A percentile compares a stretch with the other conserved stretches of the same genome.
Evolutionary conservation across 2,888 invertebrate species (phyloP).

Genomic region (Mythimna vitellina): DNA sequence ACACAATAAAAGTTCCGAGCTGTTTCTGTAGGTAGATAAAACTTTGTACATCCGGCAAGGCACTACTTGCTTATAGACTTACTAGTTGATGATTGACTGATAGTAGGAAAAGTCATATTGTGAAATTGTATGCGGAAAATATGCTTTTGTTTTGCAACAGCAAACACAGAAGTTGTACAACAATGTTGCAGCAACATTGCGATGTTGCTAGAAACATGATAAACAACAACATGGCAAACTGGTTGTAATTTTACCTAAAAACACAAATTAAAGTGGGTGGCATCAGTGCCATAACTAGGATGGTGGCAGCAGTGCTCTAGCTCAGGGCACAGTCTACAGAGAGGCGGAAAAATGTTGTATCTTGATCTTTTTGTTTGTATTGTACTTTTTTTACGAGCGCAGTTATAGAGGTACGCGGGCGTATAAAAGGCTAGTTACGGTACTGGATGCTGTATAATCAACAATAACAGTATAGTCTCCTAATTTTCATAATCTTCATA

Average conservation of each 20-base stretch:
- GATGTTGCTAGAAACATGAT: background rate
- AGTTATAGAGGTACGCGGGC: too few species aligned
- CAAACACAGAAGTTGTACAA: background rate
- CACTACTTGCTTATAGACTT: background rate
- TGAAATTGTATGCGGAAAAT: background rate
- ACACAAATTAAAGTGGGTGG: background rate
- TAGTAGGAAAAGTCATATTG: slow-evolving; percentile 21
- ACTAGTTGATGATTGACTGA: slow-evolving; percentile 17
- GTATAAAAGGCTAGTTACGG: too few species aligned
- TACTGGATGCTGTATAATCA: too few species aligned
- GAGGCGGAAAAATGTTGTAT: too few species aligned
- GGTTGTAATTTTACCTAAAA: background rate
- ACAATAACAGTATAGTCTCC: too few species aligned
- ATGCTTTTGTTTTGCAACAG: background rate
- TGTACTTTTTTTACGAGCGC: too few species aligned
- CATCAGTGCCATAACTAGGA: too few species aligned
- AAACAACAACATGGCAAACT: too few species aligned
- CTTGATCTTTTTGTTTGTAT: too few species aligned
- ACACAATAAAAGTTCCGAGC: slow-evolving; percentile 10
- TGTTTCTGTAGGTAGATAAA: slow-evolving; percentile 23
- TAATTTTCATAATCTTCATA: too few species aligned
- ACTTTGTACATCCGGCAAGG: slow-evolving; percentile 21
- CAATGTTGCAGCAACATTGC: background rate
- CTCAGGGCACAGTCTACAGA: too few species aligned
- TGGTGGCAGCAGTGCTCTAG: too few species aligned